Base-by-base conservation (phyloP, 2,797 vertebrate genomes). In the Bradypus variegatus region DNA sequence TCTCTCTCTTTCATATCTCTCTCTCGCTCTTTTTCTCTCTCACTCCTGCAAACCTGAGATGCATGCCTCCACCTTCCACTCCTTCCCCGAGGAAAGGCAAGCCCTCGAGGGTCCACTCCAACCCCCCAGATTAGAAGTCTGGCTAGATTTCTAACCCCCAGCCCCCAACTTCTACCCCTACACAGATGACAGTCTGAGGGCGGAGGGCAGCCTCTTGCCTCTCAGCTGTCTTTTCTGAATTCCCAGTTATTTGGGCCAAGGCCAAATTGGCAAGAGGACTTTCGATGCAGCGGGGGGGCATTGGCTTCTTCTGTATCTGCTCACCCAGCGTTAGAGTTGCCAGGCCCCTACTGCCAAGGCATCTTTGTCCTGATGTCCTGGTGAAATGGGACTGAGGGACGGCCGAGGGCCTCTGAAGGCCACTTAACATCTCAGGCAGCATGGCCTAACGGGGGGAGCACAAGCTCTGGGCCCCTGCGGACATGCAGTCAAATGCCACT, bases 251-350 rank as follows among this genome's bases (percentile, higher is more conserved):
- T 50, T 73, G 81, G 69, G 65, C n/a, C 27, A 21, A 15, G 65
- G 48, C 41, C 6, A 31, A 23, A n/a, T 58, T 18, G 83, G 41
- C 55, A 16, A 48, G 29, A 67, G 79, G 84, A 76, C 89, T 95
- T 85, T 62, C 96, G 94, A 21, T 69, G 73, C 79, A 88, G 73
- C 92, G 93, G 96, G 93, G 95, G 92, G 93, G 93, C 91, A 93
- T 91, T 92, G 76, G 92, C 80, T 73, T 36, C 64, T 84, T 55
- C 64, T 29, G 8, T 78, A 60, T 29, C 82, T 75, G 33, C 62
- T 21, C 62, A 36, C 16, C 58, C 50, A 33, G 18, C 1, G 3
- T 50, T 31, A 55, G 14, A 75, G 72, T 50, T 75, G 19, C 69
- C 80, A 69, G 64, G 21, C 76, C 67, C 36, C 13, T 19, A 72